Base-by-base conservation (phyloP, 2,113 vertebrate species). In the Elanus axillaris region DNA sequence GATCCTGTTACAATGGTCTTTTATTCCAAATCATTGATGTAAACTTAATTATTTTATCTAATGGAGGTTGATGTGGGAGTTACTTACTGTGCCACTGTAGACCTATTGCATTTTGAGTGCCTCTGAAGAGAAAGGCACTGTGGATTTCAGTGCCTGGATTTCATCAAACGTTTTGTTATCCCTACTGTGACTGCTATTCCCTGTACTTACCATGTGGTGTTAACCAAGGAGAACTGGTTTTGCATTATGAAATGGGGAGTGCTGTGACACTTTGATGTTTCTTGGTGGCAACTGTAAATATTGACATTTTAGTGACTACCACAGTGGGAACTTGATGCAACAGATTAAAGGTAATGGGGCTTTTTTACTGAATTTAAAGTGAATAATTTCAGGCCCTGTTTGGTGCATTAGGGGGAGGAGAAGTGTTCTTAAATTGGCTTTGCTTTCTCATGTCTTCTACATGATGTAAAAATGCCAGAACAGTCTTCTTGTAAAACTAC, bases 41-140 rank as follows among this genome's bases (percentile, higher is more conserved):
- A 77, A 96, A 93, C 88, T 96, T 97, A 96, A 96, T 98, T 88
- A 71, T 95, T 98, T 95, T 78, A 90, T 95, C 80, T 78, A 88
- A 80, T 67, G 52, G 82, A 81, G 53, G 53, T 31, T 95, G 69
- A 7, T 74, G 48, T 64, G 90, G 87, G 93, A 97, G 55, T 81
- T 53, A 60, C 20, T 95, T 40, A 25, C 56, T 75, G 34, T 55
- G 80, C 86, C 73, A 56, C 74, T 79, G 95, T 21, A 66, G 96
- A 75, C 59, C 75, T 86, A 52, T 36, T 95, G 66, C 91, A 75
- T 86, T 96, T 82, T 78, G 50, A 97, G n/a, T 78, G 69, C 58
- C 76, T 75, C 82, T 42, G 55, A 90, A 81, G 76, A 89, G 88
- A 93, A 91, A 93, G 50, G 62, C 88, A 36, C 88, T 63, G 26